phyloP scores from a whole-genome alignment of 1,140 invertebrate species.

The Eupristina koningsbergeri region DNA sequence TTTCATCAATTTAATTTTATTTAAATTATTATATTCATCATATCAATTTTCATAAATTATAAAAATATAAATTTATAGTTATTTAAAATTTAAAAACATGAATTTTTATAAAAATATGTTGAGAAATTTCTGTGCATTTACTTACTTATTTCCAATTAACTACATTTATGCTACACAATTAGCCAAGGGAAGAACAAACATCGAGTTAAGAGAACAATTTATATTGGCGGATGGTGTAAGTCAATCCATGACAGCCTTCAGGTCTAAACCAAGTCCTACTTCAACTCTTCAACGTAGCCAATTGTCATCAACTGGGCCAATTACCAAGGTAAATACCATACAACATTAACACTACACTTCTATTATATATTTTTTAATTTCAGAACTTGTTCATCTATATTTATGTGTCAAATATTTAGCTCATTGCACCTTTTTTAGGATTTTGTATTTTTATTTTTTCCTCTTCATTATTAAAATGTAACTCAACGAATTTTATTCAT shows the following conservation, averaged over 20 bases:
- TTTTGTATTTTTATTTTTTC: too few relatives aligned
- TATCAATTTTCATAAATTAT: too few relatives aligned
- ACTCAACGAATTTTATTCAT: too few relatives aligned
- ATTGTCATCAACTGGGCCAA: conserved; percentile 85
- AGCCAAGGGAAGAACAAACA: conserved; percentile 99
- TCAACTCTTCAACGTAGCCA: conserved; percentile 78
- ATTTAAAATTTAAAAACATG: too few relatives aligned
- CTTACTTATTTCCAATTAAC: conserved; percentile 66
- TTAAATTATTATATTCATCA: too few relatives aligned
- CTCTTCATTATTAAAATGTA: too few relatives aligned
- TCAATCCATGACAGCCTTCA: conserved; percentile 97
- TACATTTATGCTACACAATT: conserved; percentile 75
- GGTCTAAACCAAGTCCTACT: conserved; percentile 86
- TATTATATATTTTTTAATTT: too few relatives aligned
- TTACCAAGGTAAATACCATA: conserved; percentile 87
- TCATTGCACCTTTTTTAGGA: too few relatives aligned
- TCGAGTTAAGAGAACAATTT: conserved; percentile 98
- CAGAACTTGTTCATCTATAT: too few relatives aligned
- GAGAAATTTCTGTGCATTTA: conserved; percentile 57
- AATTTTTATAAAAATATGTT: too few relatives aligned
- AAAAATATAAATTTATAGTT: too few relatives aligned
- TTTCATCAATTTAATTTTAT: conserved; percentile 4
- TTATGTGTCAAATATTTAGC: too few relatives aligned
- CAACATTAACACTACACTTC: not conserved
- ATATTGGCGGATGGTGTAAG: conserved; percentile 97